Evolutionary conservation across 2,888 invertebrate genomes (phyloP).

Genomic region (Gortyna flavago): DNA sequence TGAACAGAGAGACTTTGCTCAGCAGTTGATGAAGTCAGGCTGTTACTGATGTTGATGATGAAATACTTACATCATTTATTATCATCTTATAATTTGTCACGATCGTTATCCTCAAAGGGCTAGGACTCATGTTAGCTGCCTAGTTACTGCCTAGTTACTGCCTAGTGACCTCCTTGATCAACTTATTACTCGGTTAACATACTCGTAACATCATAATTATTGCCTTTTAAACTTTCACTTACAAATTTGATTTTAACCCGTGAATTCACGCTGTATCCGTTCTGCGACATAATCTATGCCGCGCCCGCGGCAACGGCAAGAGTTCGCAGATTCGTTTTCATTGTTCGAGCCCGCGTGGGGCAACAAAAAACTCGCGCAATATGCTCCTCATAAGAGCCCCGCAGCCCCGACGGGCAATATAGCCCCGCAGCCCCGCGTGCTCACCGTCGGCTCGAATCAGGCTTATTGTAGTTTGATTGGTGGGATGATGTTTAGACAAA

Average conservation of each 20-base stretch:
- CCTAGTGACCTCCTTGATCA: not conserved
- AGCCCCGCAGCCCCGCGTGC: constrained; percentile 16
- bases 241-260: not conserved
- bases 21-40: not conserved
- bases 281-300: constrained; percentile 56
- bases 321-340: constrained; percentile 75
- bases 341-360: constrained; percentile 70
- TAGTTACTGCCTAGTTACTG: not conserved
- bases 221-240: not conserved
- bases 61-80: not conserved
- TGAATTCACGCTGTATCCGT: not conserved
- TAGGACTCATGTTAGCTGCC: not conserved
- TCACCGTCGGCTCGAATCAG: constrained; percentile 59
- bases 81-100: not conserved
- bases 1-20: not conserved
- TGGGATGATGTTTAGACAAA: constrained; percentile 76
- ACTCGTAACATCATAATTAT: not conserved
- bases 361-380: constrained; percentile 79
- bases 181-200: not conserved
- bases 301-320: constrained; percentile 64
- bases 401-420: constrained; percentile 31
- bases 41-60: too few species aligned
- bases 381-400: constrained; percentile 78
- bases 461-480: constrained; percentile 71
- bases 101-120: not conserved